Percentiles rank a stretch among this genome's conserved stretches.
These are phyloP conservation scores for Cheilosia scutellata DNA, from an alignment of 2,888 invertebrate species.

Conservation along the genomic window DNA sequence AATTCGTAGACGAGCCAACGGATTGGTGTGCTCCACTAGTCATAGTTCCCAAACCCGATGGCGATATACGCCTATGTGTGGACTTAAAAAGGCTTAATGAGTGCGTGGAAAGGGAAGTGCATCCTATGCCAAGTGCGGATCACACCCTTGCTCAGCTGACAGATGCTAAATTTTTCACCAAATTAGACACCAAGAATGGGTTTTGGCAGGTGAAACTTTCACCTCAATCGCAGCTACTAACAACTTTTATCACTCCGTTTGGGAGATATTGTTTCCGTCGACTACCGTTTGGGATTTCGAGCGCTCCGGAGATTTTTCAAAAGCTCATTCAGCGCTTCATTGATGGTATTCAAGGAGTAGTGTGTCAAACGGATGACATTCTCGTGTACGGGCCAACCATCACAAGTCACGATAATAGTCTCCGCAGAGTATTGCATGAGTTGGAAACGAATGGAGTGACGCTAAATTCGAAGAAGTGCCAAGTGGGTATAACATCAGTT, in stretches of 20 bases:
- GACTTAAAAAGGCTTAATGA: constrained; percentile 11
- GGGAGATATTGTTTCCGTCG: constrained; percentile 50
- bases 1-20: constrained; percentile 36
- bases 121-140: constrained; percentile 76
- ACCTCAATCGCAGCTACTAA: constrained; percentile 28
- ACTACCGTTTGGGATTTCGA: constrained; percentile 51
- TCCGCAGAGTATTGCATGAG: background rate
- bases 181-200: constrained; percentile 78
- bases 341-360: constrained; percentile 32
- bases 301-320: constrained; percentile 56
- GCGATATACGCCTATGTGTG: constrained; percentile 21
- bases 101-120: constrained; percentile 47
- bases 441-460: constrained; percentile 23
- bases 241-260: constrained; percentile 57
- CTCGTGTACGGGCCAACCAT: too few relatives aligned
- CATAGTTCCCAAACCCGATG: constrained; percentile 31
- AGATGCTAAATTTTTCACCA: constrained; percentile 76
- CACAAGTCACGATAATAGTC: too few relatives aligned
- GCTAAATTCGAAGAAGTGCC: constrained; percentile 43
- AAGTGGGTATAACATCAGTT: constrained; percentile 27
- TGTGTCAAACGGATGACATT: constrained; percentile 31
- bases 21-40: constrained; percentile 53
- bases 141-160: constrained; percentile 70
- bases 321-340: constrained; percentile 44
- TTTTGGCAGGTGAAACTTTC: constrained; percentile 54